Conservation (phyloP, 1,140 invertebrate genomes). For the Achatina immaculata region DNA sequence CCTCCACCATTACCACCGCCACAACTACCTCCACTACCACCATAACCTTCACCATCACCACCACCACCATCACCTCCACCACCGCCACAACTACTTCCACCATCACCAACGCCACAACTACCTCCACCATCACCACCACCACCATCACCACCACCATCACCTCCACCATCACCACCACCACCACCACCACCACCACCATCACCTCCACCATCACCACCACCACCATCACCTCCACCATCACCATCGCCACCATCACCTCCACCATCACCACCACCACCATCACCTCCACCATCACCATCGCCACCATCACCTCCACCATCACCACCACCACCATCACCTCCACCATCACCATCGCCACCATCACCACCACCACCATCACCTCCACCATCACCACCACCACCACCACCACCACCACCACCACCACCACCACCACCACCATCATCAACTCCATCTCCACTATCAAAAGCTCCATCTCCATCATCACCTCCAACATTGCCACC, state of each 20-base stretch:
- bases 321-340: background rate
- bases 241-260: background rate
- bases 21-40: constrained; percentile 30
- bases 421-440: too few relatives aligned
- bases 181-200: background rate
- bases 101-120: constrained; percentile 10
- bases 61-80: background rate
- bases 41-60: background rate
- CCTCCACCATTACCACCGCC: constrained; percentile 25
- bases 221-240: background rate
- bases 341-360: background rate
- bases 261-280: background rate
- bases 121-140: constrained; percentile 5
- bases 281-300: background rate
- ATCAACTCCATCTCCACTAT: too few relatives aligned
- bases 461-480: too few relatives aligned
- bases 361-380: background rate
- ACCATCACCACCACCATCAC: constrained; percentile 22
- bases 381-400: background rate
- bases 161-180: background rate
- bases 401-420: background rate
- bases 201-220: background rate
- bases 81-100: constrained; percentile 22
- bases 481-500: too few relatives aligned
- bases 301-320: background rate